Conservation (phyloP, 1,140 invertebrate species). For the roundworm (Caenorhabditis elegans) region WBcel235 BX284606.5:9234501-9235000, state of each 20-base stretch:
- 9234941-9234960: no score
- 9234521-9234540: conserved; percentile 20
- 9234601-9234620: conserved; percentile 20
- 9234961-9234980: no score
- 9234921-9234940: no score
- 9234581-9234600: conserved; percentile 19
- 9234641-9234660: background rate
- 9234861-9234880: no score
- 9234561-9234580: background rate
- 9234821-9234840: no score
- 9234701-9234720: background rate
- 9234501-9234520: conserved; percentile 34
- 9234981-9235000: no score
- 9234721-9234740: conserved; percentile 3
- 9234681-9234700: conserved; percentile 26
- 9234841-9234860: no score
- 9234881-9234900: no score
- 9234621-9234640: background rate
- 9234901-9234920: no score
- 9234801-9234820: no score
- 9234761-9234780: background rate
- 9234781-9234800: no score
- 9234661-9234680: background rate
- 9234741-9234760: background rate
- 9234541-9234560: conserved; percentile 1